These are phyloP conservation scores for Chroicocephalus ridibundus DNA, from an alignment of 2,113 vertebrate genomes.

Conservation along the genomic window DNA sequence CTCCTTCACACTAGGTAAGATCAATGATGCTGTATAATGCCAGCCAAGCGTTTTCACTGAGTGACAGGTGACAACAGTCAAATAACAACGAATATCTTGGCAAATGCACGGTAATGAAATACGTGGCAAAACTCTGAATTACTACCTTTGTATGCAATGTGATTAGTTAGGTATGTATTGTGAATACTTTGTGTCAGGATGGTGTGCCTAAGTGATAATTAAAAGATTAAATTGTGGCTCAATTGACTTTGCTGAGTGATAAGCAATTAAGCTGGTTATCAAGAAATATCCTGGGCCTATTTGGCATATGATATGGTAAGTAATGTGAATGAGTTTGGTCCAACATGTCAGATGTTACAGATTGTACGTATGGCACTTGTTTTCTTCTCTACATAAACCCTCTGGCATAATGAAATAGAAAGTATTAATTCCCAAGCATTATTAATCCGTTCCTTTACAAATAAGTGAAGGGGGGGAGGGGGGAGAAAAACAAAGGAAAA, in stretches of 20 bases:
- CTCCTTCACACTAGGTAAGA: conserved; percentile 11
- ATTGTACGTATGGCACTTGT: background rate
- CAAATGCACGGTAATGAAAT: background rate
- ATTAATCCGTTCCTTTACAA: background rate
- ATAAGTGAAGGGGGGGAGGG: background rate
- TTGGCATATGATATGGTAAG: background rate
- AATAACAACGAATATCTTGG: background rate
- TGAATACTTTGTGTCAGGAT: background rate
- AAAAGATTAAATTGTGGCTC: background rate
- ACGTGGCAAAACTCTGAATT: conserved; percentile 12
- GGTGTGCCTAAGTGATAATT: background rate
- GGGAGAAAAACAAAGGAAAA: background rate
- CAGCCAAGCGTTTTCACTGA: background rate
- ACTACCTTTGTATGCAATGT: background rate
- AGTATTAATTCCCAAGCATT: background rate
- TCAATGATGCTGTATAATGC: conserved; percentile 4
- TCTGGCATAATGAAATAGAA: background rate
- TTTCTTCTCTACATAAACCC: background rate
- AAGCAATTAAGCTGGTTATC: background rate
- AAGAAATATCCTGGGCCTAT: background rate
- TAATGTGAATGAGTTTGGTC: background rate
- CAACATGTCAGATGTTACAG: background rate
- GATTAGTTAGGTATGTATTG: background rate
- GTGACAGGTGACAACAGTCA: conserved; percentile 7
- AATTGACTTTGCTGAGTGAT: background rate